Evolutionary conservation across 1,140 invertebrate species (phyloP).

Genomic region (Drosophila ficusphila): DNA sequence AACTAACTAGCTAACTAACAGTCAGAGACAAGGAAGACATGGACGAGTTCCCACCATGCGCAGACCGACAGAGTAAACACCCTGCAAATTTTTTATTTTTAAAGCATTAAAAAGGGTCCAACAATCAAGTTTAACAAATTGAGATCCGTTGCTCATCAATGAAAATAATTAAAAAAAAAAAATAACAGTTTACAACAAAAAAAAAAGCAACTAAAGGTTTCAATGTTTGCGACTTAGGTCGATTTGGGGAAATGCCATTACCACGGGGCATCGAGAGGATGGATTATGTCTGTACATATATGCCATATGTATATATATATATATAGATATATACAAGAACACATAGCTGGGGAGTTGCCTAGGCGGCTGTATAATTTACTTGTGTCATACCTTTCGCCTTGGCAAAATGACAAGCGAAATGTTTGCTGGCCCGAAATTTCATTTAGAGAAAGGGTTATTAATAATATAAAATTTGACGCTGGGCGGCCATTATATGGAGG

Average conservation of each 20-base stretch:
- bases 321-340: neutral
- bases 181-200: no score
- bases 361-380: constrained; percentile 51
- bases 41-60: no score
- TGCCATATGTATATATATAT: no score
- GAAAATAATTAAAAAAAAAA: no score
- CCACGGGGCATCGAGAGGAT: constrained; percentile 1
- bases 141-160: no score
- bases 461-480: constrained; percentile 79
- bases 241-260: neutral
- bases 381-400: constrained; percentile 59
- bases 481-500: constrained; percentile 47
- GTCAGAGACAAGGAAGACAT: constrained; percentile 11
- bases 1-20: constrained; percentile 62
- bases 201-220: no score
- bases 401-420: constrained; percentile 76
- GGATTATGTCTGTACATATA: constrained; percentile 3
- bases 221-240: no score
- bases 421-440: constrained; percentile 76
- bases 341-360: neutral
- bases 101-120: neutral
- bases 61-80: neutral
- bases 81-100: neutral
- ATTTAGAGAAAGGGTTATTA: constrained; percentile 81
- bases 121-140: no score